These are phyloP conservation scores for Clarias laeviceps DNA, from an alignment of 2,797 vertebrate species.

Conservation along the genomic window DNA sequence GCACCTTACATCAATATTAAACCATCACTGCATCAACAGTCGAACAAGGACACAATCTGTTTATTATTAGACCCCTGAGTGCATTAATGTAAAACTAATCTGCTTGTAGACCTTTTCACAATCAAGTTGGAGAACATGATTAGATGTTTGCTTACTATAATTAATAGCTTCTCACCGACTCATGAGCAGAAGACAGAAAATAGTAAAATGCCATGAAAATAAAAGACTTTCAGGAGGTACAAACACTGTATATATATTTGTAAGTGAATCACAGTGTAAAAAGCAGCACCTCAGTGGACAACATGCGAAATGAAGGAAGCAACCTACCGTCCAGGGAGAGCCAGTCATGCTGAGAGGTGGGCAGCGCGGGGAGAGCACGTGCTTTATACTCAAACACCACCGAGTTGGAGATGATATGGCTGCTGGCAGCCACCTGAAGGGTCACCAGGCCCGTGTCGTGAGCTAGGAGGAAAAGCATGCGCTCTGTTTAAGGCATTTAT, in stretches of 20 bases:
- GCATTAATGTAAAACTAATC: not conserved
- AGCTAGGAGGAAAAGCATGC: conserved; percentile 69
- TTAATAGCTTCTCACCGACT: not conserved
- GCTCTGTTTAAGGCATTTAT: not conserved
- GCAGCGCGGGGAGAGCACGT: conserved; percentile 90
- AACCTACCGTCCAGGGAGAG: conserved; percentile 94
- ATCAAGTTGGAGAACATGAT: not conserved
- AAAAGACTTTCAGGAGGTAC: not conserved
- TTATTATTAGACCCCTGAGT: not conserved
- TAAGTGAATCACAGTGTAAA: not conserved
- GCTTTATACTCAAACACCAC: conserved; percentile 99
- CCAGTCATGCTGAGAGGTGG: conserved; percentile 98
- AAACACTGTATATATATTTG: no score
- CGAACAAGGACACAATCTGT: not conserved
- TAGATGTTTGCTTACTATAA: not conserved
- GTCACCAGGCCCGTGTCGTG: conserved; percentile 97
- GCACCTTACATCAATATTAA: not conserved
- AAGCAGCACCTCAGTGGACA: not conserved
- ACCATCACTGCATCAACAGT: not conserved
- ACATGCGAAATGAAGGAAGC: not conserved
- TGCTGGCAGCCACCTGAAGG: conserved; percentile 96
- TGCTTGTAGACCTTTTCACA: not conserved
- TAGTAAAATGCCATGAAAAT: not conserved
- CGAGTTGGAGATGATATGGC: conserved; percentile 95
- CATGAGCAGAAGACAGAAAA: not conserved